Evolutionary conservation across 2,113 vertebrate genomes (phyloP).

Genomic region (Rhabdornis inornatus): DNA sequence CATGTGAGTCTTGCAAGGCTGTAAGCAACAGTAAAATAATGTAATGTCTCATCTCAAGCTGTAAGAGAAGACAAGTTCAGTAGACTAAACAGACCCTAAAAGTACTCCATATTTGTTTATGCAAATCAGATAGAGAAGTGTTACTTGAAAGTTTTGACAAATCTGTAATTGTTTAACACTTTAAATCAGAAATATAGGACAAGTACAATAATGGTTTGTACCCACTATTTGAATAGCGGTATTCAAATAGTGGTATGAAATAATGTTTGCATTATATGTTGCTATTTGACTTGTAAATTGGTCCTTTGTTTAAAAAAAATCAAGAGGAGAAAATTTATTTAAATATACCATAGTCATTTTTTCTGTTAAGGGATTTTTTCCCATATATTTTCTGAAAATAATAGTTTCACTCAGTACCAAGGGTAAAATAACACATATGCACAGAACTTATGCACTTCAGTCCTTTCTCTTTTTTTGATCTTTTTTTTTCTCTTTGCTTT

Average conservation of each 20-base stretch:
- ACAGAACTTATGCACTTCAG: background rate
- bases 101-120: background rate
- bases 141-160: background rate
- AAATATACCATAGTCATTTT: background rate
- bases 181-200: background rate
- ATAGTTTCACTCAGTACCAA: background rate
- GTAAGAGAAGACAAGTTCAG: background rate
- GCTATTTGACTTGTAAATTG: background rate
- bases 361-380: background rate
- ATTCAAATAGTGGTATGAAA: background rate
- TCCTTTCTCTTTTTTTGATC: rapidly evolving
- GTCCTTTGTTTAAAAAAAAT: background rate
- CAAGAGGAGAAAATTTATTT: background rate
- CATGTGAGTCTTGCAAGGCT: background rate
- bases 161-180: background rate
- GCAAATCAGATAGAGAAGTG: background rate
- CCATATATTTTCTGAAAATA: background rate
- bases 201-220: background rate
- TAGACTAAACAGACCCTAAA: background rate
- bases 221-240: background rate
- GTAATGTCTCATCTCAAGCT: background rate
- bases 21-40: background rate
- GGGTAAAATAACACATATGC: background rate
- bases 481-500: background rate
- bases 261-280: background rate